Percentiles rank a stretch among this genome's conserved stretches.
phyloP scores from a whole-genome alignment of 2,888 invertebrate species.

The Boloria euphrosyne region DNA sequence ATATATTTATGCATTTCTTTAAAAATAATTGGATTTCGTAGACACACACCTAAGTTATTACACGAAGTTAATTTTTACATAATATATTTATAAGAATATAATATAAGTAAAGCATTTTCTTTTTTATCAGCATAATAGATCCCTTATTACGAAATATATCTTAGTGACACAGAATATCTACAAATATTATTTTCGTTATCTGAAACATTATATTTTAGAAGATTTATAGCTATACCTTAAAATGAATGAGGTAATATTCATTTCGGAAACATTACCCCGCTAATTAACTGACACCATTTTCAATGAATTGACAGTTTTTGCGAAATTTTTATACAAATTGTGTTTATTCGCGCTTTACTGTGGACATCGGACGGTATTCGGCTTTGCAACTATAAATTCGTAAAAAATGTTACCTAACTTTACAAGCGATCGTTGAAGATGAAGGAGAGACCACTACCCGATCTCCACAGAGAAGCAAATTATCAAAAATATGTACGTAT shows the following conservation, averaged over 20 bases:
- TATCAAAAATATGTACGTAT: conserved; percentile 69
- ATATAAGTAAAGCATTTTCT: conserved; percentile 81
- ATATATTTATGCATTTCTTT: conserved; percentile 65
- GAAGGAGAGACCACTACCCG: conserved; percentile 36
- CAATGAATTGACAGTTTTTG: conserved; percentile 77
- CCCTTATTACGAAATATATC: conserved; percentile 57
- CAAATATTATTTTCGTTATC: conserved; percentile 63
- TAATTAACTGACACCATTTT: conserved; percentile 75
- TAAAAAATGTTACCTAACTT: conserved; percentile 32
- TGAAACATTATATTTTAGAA: conserved; percentile 68
- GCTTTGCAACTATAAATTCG: conserved; percentile 34
- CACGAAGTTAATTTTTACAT: conserved; percentile 76
- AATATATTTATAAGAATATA: conserved; percentile 82
- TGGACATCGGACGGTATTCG: conserved; percentile 50
- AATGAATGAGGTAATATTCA: conserved; percentile 61
- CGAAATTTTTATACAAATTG: conserved; percentile 53
- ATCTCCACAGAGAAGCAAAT: conserved; percentile 62
- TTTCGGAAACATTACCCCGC: conserved; percentile 57
- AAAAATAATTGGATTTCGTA: conserved; percentile 69
- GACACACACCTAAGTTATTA: conserved; percentile 77
- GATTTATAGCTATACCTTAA: conserved; percentile 61
- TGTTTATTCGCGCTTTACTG: conserved; percentile 59
- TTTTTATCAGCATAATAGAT: conserved; percentile 77
- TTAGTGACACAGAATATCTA: conserved; percentile 74
- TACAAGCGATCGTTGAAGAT: conserved; percentile 24